Evolutionary conservation across 2,888 invertebrate genomes (phyloP), one percentile per base, ranked within the genome.

Genomic region (Gymnosoma rotundatum): DNA sequence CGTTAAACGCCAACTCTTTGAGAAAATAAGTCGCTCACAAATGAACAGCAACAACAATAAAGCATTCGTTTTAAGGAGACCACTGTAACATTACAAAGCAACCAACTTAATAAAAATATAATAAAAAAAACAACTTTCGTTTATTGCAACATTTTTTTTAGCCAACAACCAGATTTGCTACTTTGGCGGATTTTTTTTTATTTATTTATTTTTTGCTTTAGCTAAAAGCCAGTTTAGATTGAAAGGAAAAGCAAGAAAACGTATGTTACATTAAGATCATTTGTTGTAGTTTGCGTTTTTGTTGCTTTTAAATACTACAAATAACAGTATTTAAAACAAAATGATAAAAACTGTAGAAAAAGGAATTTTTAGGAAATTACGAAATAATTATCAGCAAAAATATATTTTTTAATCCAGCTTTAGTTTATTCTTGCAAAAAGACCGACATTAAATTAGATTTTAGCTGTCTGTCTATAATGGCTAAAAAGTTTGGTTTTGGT

Each of bases 101-200:
- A 42, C 14, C 52, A 60, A 75, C 25, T 67, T 25, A 48, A 70
- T 45, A 48, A 25, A 25, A 56, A 69, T 4, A 52, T 18, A 50
- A 18, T n/a, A 66, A 48, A 20, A 66, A 81, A 84, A 84, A 84
- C 84, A 84, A 84, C 84, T 84, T 84, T 84, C 84, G 84, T 84
- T 84, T 84, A 70, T 84, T 84, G 84, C 84, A 84, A 84, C 78
- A 84, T 78, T 12, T 56, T 70, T 80, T 38, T 48, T 7, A 84
- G 54, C 48, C 78, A 72, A 38, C 70, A 81, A 81, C 80, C 67
- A 81, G 84, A 81, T 84, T 84, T 80, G 74, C 78, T 60, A 48
- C 70, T 83, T 83, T 79, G 69, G 64, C 64, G 70, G 72, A 54
- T 64, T 72, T 69, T 61, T 38, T 25, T 18, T 76, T 1, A 32